Conservation (phyloP, 2,113 vertebrate genomes). For the Azemiops feae region DNA sequence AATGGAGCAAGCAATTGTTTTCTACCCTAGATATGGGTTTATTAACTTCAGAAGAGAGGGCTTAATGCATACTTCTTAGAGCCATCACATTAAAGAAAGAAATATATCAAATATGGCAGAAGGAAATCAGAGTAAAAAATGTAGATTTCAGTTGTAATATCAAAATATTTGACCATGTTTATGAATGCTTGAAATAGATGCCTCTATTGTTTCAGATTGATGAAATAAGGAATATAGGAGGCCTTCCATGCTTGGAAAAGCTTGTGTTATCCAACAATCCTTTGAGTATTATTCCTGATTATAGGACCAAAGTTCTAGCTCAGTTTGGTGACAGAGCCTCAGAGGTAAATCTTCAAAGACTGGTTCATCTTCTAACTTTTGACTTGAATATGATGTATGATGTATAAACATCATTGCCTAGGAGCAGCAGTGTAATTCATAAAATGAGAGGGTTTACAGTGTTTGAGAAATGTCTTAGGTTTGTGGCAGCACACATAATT, state of each 20-base stretch:
- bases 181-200: background rate
- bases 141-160: background rate
- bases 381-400: background rate
- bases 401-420: background rate
- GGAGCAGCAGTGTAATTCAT: background rate
- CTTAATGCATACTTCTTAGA: background rate
- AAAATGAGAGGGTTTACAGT: background rate
- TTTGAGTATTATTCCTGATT: conserved; percentile 93
- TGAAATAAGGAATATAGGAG: conserved; percentile 85
- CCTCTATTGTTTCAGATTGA: conserved; percentile 78
- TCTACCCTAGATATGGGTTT: background rate
- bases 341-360: conserved; percentile 75
- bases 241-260: conserved; percentile 89
- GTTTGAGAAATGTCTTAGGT: background rate
- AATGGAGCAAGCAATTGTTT: background rate
- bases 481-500: background rate
- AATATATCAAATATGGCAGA: background rate
- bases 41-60: background rate
- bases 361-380: background rate
- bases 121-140: background rate
- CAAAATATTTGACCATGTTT: background rate
- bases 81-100: background rate
- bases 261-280: conserved; percentile 85
- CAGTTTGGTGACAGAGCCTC: conserved; percentile 94
- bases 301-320: conserved; percentile 93